phyloP scores from a whole-genome alignment of 2,888 invertebrate genomes.

The Synanthedon vespiformis region DNA sequence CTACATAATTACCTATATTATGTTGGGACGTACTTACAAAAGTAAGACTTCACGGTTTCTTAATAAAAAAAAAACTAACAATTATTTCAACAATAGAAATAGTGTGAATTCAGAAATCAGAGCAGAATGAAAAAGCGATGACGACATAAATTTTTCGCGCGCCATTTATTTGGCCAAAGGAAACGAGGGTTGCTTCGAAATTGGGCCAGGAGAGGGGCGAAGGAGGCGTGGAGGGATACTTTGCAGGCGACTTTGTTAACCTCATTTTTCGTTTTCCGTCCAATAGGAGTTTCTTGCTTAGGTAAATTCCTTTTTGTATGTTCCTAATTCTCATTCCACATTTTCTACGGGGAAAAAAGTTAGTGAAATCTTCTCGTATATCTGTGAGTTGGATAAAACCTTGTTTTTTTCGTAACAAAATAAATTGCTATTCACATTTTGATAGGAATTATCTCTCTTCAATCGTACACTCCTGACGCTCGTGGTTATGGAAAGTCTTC shows the following conservation, averaged over 20 bases:
- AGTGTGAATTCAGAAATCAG: conserved; percentile 6
- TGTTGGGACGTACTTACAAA: background rate
- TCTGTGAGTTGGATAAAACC: too few species aligned
- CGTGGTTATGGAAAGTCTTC: too few species aligned
- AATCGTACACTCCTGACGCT: too few species aligned
- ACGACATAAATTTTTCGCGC: conserved; percentile 54
- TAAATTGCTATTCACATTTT: too few species aligned
- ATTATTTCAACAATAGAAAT: too few species aligned
- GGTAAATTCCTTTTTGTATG: conserved; percentile 4
- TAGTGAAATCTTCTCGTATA: too few species aligned
- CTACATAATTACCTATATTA: background rate
- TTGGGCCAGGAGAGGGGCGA: conserved; percentile 27
- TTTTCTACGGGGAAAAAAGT: too few species aligned
- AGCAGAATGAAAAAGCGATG: conserved; percentile 24
- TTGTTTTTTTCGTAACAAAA: too few species aligned
- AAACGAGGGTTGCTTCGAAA: conserved; percentile 28
- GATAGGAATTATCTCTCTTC: too few species aligned
- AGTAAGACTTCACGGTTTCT: too few species aligned
- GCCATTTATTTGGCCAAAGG: conserved; percentile 57
- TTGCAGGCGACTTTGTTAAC: background rate
- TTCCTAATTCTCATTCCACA: conserved; percentile 1
- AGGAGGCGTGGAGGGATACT: too few species aligned
- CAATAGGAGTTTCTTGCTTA: conserved; percentile 8
- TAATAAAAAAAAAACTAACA: background rate
- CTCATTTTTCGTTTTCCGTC: conserved; percentile 10